phyloP scores from a whole-genome alignment of 2,888 invertebrate genomes.

The Timema podura region DNA sequence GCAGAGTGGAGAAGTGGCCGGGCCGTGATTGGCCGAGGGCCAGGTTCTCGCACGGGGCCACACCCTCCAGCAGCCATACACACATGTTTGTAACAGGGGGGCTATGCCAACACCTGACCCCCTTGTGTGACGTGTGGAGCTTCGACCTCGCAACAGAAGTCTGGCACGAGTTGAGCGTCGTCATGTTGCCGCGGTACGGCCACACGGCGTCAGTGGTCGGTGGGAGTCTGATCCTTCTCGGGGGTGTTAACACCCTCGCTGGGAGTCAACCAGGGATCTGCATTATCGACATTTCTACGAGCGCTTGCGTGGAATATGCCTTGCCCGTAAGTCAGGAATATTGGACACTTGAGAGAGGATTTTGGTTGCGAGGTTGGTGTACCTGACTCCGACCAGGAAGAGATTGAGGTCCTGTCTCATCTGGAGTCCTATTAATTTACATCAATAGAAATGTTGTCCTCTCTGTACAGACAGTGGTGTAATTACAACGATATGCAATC shows the following conservation, averaged over 20 bases:
- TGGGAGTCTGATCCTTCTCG: constrained; percentile 41
- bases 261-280: constrained; percentile 42
- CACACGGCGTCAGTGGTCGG: constrained; percentile 42
- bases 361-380: too few relatives aligned
- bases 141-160: constrained; percentile 32
- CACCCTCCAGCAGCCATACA: constrained; percentile 32
- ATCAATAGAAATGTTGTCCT: too few relatives aligned
- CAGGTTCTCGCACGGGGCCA: constrained; percentile 40
- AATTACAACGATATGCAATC: too few relatives aligned
- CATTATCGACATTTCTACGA: constrained; percentile 39
- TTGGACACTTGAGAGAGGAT: too few relatives aligned
- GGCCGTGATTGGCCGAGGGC: constrained; percentile 33
- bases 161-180: constrained; percentile 35
- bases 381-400: not conserved
- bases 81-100: constrained; percentile 41
- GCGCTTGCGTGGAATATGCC: constrained; percentile 38
- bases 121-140: constrained; percentile 35
- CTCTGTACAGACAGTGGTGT: too few relatives aligned
- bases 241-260: constrained; percentile 42
- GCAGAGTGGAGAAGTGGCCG: not conserved
- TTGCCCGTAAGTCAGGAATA: constrained; percentile 44
- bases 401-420: too few relatives aligned
- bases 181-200: constrained; percentile 38
- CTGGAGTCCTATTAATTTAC: too few relatives aligned
- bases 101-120: constrained; percentile 36